phyloP scores from a whole-genome alignment of 64 coral and sea anemone species.

The Porites lutea region DNA sequence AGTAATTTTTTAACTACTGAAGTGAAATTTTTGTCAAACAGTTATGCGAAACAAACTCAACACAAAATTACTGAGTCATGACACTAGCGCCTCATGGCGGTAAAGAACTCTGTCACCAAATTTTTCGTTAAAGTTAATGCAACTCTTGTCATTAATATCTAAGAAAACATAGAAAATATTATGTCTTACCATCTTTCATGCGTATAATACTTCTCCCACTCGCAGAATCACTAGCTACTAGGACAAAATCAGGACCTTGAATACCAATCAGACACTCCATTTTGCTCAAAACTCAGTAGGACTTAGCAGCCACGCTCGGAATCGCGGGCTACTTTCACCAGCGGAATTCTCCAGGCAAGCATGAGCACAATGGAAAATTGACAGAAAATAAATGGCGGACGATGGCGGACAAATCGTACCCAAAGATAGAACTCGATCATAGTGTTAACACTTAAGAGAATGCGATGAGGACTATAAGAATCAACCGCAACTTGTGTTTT shows the following conservation, averaged over 20 bases:
- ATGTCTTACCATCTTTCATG: constrained; percentile 97
- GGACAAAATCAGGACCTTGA: constrained; percentile 93
- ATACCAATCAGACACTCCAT: constrained; percentile 99
- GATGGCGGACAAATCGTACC: constrained; percentile 36
- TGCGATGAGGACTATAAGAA: background rate
- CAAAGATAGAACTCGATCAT: background rate
- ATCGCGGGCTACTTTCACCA: background rate
- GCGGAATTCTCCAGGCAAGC: background rate
- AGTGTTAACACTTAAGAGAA: background rate
- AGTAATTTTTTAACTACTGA: too few species aligned
- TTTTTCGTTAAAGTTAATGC: background rate
- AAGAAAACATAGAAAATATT: background rate
- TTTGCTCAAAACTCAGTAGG: constrained; percentile 28
- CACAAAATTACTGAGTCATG: constrained; percentile 76
- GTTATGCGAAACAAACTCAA: background rate
- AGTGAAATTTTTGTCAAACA: background rate
- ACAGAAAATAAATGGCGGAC: background rate
- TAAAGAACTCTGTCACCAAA: background rate
- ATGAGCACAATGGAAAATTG: background rate
- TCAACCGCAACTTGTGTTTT: constrained; percentile 22
- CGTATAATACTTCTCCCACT: constrained; percentile 96
- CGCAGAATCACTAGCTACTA: constrained; percentile 91
- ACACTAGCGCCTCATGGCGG: background rate
- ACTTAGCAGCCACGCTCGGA: constrained; percentile 14
- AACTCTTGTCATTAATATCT: background rate